Percentiles rank a stretch among this genome's conserved stretches.
Evolutionary conservation across 53 echinoderm and acorn worm species (phyloP).

Genomic region (Glandiceps talaboti): DNA sequence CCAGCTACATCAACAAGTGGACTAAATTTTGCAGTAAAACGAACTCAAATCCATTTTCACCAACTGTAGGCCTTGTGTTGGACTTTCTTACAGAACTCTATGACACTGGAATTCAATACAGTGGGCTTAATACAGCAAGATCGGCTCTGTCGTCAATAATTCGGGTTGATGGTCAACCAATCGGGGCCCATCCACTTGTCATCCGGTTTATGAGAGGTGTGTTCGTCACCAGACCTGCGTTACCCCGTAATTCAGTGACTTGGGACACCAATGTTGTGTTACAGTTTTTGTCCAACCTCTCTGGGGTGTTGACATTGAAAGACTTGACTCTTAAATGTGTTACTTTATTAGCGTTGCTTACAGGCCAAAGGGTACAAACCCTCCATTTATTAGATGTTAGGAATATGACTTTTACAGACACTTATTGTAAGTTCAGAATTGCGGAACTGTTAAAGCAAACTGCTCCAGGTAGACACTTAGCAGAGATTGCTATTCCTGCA

Average conservation of each 20-base stretch:
- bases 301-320: background rate
- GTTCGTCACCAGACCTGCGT: background rate
- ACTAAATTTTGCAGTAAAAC: background rate
- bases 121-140: background rate
- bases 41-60: background rate
- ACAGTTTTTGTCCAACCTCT: background rate
- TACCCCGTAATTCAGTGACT: background rate
- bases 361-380: background rate
- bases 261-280: background rate
- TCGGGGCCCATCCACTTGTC: background rate
- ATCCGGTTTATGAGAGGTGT: background rate
- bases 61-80: background rate
- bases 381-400: background rate
- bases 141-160: background rate
- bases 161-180: background rate
- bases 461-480: background rate
- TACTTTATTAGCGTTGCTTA: background rate
- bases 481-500: background rate
- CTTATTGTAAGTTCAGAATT: background rate
- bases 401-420: background rate
- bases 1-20: background rate
- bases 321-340: background rate
- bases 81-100: background rate
- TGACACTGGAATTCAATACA: background rate
- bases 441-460: background rate